phyloP scores from a whole-genome alignment of 2,113 vertebrate species.

The Hoplias malabaricus region DNA sequence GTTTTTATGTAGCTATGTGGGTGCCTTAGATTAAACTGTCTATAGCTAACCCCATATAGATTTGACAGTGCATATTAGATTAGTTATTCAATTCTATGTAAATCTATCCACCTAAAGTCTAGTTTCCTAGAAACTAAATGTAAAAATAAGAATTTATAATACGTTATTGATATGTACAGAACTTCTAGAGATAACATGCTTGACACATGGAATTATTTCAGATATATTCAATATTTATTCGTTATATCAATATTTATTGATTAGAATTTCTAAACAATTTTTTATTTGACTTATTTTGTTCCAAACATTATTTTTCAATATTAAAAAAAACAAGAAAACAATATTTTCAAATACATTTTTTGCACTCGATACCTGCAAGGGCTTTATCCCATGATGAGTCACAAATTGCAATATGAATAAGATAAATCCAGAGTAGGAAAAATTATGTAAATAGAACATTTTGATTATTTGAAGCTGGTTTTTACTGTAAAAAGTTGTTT shows the following conservation, averaged over 20 bases:
- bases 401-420: not conserved
- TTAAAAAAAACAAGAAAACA: too few species aligned
- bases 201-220: too few species aligned
- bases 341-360: too few species aligned
- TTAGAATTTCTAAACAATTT: not conserved
- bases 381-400: not conserved
- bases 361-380: not conserved
- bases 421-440: too few species aligned
- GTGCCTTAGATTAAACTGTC: too few species aligned
- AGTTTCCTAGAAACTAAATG: not conserved
- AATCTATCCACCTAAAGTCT: not conserved
- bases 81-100: too few species aligned
- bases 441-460: conserved; percentile 1
- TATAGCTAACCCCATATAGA: too few species aligned
- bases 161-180: not conserved
- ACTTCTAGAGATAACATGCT: not conserved
- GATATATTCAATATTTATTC: not conserved
- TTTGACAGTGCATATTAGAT: too few species aligned
- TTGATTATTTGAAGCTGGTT: not conserved
- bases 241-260: not conserved
- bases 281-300: too few species aligned
- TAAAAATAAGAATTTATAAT: not conserved
- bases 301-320: too few species aligned
- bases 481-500: conserved; percentile 15
- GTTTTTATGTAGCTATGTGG: too few species aligned